Evolutionary conservation across 2,888 invertebrate genomes (phyloP).

Genomic region (Ceramica pisi): DNA sequence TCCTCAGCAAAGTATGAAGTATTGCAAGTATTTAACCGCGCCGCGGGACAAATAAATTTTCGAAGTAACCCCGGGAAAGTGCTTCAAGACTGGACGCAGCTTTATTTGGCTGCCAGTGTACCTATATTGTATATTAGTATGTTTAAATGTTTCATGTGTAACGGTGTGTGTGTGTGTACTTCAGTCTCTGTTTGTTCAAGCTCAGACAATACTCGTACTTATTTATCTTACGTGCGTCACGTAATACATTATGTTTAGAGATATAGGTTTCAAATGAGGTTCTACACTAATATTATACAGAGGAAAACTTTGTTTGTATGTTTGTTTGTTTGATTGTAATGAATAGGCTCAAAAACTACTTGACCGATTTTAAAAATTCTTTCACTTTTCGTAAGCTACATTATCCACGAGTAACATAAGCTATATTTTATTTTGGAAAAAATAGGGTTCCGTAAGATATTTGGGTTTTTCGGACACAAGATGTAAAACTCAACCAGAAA

Average conservation of each 20-base stretch:
- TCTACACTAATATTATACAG: too few relatives aligned
- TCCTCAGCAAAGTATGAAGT: conserved; percentile 69
- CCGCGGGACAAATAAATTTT: conserved; percentile 66
- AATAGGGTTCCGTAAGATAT: too few relatives aligned
- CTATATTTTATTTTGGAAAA: too few relatives aligned
- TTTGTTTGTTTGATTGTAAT: too few relatives aligned
- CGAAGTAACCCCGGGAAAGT: conserved; percentile 63
- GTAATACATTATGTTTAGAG: not conserved
- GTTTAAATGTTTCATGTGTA: not conserved
- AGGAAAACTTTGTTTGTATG: too few relatives aligned
- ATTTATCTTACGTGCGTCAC: conserved; percentile 10
- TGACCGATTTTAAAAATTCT: too few relatives aligned
- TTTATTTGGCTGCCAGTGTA: conserved; percentile 52
- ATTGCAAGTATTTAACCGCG: conserved; percentile 68
- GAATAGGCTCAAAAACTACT: too few relatives aligned
- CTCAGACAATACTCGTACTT: not conserved
- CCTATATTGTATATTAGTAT: conserved; percentile 17
- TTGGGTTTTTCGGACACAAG: too few relatives aligned
- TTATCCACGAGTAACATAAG: too few relatives aligned
- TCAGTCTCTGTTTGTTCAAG: conserved; percentile 5
- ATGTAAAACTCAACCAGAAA: too few relatives aligned
- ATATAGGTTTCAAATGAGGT: not conserved
- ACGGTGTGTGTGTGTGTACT: not conserved
- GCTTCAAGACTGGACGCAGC: conserved; percentile 63
- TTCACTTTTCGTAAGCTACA: too few relatives aligned